Percentiles rank a stretch among this genome's conserved stretches.
Evolutionary conservation across 2,113 vertebrate genomes (phyloP).

Genomic region (Cyanistes caeruleus): DNA sequence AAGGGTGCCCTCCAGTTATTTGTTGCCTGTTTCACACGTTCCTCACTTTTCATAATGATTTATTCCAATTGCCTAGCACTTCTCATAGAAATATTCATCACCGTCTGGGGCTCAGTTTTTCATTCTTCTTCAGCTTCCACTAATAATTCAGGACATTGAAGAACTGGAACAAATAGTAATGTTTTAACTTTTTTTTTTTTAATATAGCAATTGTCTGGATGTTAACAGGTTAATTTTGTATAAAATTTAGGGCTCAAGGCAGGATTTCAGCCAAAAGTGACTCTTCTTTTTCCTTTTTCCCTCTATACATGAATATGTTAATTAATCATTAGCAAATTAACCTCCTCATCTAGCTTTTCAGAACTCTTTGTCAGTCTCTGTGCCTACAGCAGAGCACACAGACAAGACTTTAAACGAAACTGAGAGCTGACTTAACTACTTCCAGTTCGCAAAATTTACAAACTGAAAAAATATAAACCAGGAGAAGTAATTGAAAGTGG

Average conservation of each 20-base stretch:
- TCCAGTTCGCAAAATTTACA: neutral
- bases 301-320: neutral
- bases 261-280: neutral
- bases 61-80: constrained; percentile 34
- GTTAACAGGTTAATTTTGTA: neutral
- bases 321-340: neutral
- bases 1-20: constrained; percentile 33
- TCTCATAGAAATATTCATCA: constrained; percentile 33
- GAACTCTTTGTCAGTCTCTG: neutral
- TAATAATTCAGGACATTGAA: neutral
- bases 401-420: neutral
- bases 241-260: neutral
- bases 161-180: neutral
- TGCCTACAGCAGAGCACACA: neutral
- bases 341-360: neutral
- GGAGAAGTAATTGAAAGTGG: neutral
- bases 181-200: neutral
- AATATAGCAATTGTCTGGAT: neutral
- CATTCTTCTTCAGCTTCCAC: neutral
- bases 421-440: neutral
- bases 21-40: constrained; percentile 12
- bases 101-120: constrained; percentile 1
- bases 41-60: constrained; percentile 33
- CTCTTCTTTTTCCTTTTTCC: neutral
- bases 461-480: neutral